phyloP scores from a whole-genome alignment of 2,888 invertebrate genomes.

The Pterostichus niger region DNA sequence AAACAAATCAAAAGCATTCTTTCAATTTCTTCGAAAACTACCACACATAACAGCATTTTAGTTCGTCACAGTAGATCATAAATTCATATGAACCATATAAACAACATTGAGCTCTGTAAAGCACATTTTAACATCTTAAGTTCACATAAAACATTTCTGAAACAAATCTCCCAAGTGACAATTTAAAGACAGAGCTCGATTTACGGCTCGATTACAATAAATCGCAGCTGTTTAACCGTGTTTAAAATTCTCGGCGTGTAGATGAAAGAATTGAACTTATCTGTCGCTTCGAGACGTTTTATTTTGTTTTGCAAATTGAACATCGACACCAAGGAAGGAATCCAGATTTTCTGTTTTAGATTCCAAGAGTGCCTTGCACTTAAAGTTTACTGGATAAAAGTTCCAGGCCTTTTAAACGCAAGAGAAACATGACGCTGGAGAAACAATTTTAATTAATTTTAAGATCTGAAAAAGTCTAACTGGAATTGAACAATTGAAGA shows the following conservation, averaged over 20 bases:
- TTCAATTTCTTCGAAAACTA: constrained; percentile 25
- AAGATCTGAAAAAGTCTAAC: constrained; percentile 6
- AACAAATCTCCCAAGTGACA: constrained; percentile 45
- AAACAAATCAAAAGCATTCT: constrained; percentile 33
- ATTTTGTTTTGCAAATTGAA: constrained; percentile 24
- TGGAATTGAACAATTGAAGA: constrained; percentile 15
- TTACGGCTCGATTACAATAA: constrained; percentile 38
- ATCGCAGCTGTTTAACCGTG: constrained; percentile 27
- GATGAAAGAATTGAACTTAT: constrained; percentile 22
- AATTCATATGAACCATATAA: constrained; percentile 36
- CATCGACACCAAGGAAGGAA: constrained; percentile 43
- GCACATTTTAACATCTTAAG: constrained; percentile 14
- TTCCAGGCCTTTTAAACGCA: constrained; percentile 7
- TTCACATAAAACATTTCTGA: constrained; percentile 35
- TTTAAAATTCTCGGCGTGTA: constrained; percentile 18
- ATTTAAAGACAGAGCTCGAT: constrained; percentile 29
- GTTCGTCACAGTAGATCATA: constrained; percentile 5
- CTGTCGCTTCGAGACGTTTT: not conserved
- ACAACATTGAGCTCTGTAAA: constrained; percentile 11
- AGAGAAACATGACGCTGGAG: not conserved
- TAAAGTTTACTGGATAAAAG: constrained; percentile 30
- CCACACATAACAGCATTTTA: constrained; percentile 24
- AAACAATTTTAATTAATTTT: constrained; percentile 50
- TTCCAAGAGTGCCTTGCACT: constrained; percentile 30
- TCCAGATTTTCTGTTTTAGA: constrained; percentile 44